phyloP scores from a whole-genome alignment of 2,797 vertebrate species.

The Apogon hyalosoma region DNA sequence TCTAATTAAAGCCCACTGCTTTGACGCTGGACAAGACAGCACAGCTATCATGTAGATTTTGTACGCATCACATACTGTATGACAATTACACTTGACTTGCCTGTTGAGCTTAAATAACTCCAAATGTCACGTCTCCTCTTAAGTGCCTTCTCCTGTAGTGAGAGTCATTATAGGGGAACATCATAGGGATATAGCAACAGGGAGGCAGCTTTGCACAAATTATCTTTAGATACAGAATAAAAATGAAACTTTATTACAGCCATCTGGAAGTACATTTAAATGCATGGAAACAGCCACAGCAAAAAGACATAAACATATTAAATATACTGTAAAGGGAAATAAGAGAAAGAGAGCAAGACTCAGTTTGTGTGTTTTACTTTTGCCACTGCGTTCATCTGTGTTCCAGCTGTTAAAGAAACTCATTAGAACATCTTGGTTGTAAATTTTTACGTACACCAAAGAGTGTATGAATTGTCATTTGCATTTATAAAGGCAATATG shows the following conservation, averaged over 20 bases:
- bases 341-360: background rate
- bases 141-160: constrained; percentile 44
- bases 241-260: constrained; percentile 10
- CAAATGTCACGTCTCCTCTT: constrained; percentile 40
- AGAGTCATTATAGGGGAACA: constrained; percentile 24
- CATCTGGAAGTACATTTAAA: constrained; percentile 12
- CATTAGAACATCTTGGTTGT: background rate
- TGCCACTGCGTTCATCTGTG: background rate
- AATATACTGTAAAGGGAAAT: constrained; percentile 17
- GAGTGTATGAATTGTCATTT: background rate
- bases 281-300: background rate
- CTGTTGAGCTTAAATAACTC: constrained; percentile 39
- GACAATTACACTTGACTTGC: constrained; percentile 7
- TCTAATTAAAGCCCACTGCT: constrained; percentile 34
- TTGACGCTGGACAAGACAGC: constrained; percentile 17
- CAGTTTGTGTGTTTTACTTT: background rate
- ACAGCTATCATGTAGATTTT: constrained; percentile 3
- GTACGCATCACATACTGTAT: background rate
- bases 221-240: constrained; percentile 34
- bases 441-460: no score
- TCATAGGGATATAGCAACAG: constrained; percentile 29
- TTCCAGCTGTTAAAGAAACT: background rate
- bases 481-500: background rate
- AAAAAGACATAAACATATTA: constrained; percentile 14
- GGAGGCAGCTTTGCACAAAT: constrained; percentile 50